phyloP scores from a whole-genome alignment of 2,797 vertebrate species.

The Acridotheres tristis region DNA sequence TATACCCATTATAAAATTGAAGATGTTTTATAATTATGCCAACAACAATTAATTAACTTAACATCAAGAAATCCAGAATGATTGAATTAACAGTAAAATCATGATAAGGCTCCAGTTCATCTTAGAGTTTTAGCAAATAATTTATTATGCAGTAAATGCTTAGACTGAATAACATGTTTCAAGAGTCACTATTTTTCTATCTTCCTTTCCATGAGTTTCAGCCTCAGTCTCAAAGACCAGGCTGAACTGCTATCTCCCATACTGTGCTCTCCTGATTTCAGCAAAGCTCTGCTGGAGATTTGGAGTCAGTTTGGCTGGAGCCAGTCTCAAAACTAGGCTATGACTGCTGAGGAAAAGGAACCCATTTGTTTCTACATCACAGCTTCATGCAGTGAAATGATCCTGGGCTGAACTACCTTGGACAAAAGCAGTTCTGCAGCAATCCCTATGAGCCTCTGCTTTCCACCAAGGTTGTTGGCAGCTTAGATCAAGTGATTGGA shows the following conservation, averaged over 20 bases:
- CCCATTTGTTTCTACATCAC: neutral
- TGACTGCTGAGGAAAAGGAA: neutral
- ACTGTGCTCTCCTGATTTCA: neutral
- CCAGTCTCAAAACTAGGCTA: neutral
- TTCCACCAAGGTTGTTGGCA: neutral
- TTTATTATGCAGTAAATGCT: constrained; percentile 45
- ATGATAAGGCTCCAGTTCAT: neutral
- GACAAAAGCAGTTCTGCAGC: neutral
- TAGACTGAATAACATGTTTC: neutral
- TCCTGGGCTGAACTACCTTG: neutral
- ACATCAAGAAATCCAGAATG: constrained; percentile 33
- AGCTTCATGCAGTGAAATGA: neutral
- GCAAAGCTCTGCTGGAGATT: neutral
- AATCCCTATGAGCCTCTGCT: neutral
- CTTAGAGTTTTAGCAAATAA: constrained; percentile 33
- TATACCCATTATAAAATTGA: constrained; percentile 44
- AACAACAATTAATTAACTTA: constrained; percentile 63
- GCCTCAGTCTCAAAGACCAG: neutral
- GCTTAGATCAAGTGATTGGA: neutral
- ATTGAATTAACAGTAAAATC: constrained; percentile 68
- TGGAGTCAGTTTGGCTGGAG: neutral
- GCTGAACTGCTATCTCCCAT: neutral
- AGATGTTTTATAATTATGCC: constrained; percentile 42
- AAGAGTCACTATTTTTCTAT: neutral
- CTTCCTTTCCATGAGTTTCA: neutral